Percentiles rank a stretch among this genome's conserved stretches.
These are phyloP conservation scores for Galago senegalensis DNA, from an alignment of 2,797 vertebrate species.

Conservation along the genomic window DNA sequence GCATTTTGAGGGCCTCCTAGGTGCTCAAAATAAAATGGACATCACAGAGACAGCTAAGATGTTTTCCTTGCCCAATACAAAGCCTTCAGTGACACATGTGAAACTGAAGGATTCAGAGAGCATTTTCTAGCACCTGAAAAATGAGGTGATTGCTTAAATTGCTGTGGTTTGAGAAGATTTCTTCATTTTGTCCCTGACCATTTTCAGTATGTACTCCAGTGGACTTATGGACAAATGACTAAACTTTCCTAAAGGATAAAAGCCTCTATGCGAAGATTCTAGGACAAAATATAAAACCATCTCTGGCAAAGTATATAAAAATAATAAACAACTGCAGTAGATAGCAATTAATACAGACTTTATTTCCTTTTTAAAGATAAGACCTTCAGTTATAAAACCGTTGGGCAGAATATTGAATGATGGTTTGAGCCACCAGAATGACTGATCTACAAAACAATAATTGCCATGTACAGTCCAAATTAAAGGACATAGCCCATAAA, in stretches of 20 bases:
- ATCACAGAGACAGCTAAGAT: background rate
- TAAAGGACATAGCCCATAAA: conserved; percentile 75
- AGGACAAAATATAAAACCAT: background rate
- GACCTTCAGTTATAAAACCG: conserved; percentile 69
- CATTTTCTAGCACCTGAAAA: background rate
- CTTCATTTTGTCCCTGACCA: background rate
- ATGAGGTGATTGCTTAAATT: background rate
- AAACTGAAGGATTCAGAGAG: background rate
- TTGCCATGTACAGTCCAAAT: conserved; percentile 75
- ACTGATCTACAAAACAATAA: conserved; percentile 72
- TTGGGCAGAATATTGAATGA: conserved; percentile 60
- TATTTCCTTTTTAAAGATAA: conserved; percentile 68
- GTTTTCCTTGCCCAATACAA: background rate
- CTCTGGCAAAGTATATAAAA: conserved; percentile 57
- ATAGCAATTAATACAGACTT: conserved; percentile 45
- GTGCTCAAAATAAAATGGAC: background rate
- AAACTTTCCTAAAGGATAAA: conserved; percentile 17
- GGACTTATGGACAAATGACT: background rate
- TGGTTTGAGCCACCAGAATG: conserved; percentile 72
- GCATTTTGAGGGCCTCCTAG: background rate
- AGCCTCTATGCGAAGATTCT: background rate
- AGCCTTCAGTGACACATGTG: background rate
- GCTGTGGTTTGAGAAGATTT: background rate
- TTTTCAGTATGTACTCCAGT: background rate
- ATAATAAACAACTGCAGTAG: conserved; percentile 54